A percentile compares a stretch with the other conserved stretches of the same genome.
phyloP scores from a whole-genome alignment of 2,888 invertebrate species.

The Diarsia mendica region DNA sequence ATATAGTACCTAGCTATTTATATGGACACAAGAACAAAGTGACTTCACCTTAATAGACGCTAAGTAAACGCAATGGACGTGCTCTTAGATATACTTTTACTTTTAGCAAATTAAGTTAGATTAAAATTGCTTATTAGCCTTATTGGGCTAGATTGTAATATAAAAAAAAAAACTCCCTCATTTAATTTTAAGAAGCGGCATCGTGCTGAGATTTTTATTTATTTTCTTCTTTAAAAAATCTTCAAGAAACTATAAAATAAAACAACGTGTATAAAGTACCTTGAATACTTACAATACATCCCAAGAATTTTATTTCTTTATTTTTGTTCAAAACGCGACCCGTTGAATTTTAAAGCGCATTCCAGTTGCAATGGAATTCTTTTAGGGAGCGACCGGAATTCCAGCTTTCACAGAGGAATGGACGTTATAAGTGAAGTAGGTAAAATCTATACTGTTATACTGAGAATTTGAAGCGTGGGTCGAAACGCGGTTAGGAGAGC shows the following conservation, averaged over 20 bases:
- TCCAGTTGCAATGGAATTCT: constrained; percentile 60
- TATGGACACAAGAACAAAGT: too few species aligned
- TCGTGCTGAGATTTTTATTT: background rate
- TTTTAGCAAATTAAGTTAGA: too few species aligned
- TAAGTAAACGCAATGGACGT: too few species aligned
- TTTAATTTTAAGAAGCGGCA: background rate
- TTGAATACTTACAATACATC: constrained; percentile 18
- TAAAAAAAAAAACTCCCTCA: too few species aligned
- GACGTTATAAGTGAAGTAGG: constrained; percentile 36
- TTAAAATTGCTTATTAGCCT: too few species aligned
- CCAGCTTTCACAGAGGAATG: constrained; percentile 47
- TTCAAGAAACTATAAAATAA: background rate
- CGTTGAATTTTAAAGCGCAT: constrained; percentile 58
- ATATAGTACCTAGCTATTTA: too few species aligned
- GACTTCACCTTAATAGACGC: too few species aligned
- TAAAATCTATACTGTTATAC: constrained; percentile 49
- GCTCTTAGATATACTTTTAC: too few species aligned
- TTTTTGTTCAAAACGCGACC: constrained; percentile 51
- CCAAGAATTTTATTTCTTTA: constrained; percentile 45
- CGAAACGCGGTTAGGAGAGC: constrained; percentile 8
- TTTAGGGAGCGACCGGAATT: constrained; percentile 55
- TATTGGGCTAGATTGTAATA: too few species aligned
- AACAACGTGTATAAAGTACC: background rate
- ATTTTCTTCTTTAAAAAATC: background rate
- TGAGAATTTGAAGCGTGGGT: constrained; percentile 44